Percentiles rank a stretch among this genome's conserved stretches.
Evolutionary conservation across 2,113 vertebrate genomes (phyloP).

Genomic region (Pipa parva): DNA sequence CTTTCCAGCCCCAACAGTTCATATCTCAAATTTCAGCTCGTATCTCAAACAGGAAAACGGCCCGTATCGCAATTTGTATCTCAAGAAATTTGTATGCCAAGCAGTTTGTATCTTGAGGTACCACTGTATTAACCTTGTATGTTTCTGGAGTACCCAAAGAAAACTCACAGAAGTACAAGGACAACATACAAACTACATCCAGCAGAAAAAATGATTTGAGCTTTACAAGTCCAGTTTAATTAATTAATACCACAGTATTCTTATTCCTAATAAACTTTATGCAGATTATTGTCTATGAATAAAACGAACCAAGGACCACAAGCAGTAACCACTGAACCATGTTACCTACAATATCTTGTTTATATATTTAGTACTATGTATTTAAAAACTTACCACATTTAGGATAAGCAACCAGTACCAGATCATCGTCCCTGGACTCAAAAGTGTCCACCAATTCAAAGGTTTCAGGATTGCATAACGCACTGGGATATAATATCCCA

Average conservation of each 20-base stretch:
- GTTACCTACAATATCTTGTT: background rate
- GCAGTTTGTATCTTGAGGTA: too few species aligned
- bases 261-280: background rate
- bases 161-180: too few species aligned
- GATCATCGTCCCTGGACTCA: conserved; percentile 61
- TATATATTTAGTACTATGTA: background rate
- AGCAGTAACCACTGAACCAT: background rate
- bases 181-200: too few species aligned
- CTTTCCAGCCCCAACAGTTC: too few species aligned
- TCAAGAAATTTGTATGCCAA: too few species aligned
- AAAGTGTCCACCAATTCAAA: conserved; percentile 55
- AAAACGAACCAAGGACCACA: background rate
- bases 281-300: background rate
- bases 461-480: conserved; percentile 55
- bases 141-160: background rate
- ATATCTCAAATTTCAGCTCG: too few species aligned
- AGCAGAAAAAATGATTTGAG: background rate
- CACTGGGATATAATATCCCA: conserved; percentile 60
- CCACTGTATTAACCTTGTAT: too few species aligned
- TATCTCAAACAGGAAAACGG: too few species aligned
- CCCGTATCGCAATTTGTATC: too few species aligned
- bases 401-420: conserved; percentile 69
- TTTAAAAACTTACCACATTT: conserved; percentile 78
- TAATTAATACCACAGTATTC: background rate
- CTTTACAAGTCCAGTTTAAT: background rate